These are phyloP conservation scores for Bibio marci DNA, from an alignment of 2,888 invertebrate genomes.

Conservation along the genomic window DNA sequence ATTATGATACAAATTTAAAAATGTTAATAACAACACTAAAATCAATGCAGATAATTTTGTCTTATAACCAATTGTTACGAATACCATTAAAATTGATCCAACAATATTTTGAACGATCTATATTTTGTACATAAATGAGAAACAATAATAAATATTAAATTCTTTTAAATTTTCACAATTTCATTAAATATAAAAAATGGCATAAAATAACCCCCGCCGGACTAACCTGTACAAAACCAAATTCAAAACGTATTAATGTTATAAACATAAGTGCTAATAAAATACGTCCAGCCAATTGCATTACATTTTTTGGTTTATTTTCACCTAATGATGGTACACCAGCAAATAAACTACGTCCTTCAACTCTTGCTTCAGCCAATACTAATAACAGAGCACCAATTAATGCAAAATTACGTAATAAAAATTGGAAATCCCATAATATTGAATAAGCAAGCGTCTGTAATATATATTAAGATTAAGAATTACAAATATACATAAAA, in stretches of 20 bases:
- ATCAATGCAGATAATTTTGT: constrained; percentile 94
- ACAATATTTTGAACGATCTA: constrained; percentile 83
- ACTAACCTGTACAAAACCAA: constrained; percentile 67
- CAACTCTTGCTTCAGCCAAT: constrained; percentile 87
- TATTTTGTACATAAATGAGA: constrained; percentile 14
- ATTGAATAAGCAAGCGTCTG: constrained; percentile 92
- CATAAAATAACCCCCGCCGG: not conserved
- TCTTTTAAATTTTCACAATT: constrained; percentile 1
- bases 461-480: too few species aligned
- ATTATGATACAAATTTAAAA: constrained; percentile 93
- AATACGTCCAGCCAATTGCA: constrained; percentile 89
- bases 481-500: too few species aligned
- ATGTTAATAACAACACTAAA: constrained; percentile 71
- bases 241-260: constrained; percentile 85
- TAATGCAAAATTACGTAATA: constrained; percentile 88
- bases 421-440: constrained; percentile 94
- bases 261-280: constrained; percentile 98
- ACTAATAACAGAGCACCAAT: constrained; percentile 94
- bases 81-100: constrained; percentile 85
- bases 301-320: constrained; percentile 90
- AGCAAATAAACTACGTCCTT: constrained; percentile 89
- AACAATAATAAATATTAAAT: constrained; percentile 3
- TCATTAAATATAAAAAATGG: constrained; percentile 1
- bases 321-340: constrained; percentile 86
- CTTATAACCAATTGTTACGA: constrained; percentile 95